phyloP scores from a whole-genome alignment of 2,888 invertebrate species.

The Rhodophaea formosa region DNA sequence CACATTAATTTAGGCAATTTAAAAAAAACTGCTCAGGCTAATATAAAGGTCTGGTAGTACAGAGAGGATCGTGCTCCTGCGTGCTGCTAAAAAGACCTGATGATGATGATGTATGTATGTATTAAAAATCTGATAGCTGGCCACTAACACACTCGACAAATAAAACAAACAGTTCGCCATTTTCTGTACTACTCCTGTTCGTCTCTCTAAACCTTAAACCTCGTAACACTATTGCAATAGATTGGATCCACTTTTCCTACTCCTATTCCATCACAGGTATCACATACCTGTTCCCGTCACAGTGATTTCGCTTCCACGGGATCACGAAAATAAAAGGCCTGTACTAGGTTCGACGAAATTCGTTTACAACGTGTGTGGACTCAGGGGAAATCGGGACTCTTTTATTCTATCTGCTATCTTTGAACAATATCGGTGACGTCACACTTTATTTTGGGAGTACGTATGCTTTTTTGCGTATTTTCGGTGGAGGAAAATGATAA shows the following conservation, averaged over 20 bases:
- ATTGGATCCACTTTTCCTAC: not conserved
- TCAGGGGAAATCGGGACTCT: slow-evolving; percentile 41
- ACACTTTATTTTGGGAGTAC: not conserved
- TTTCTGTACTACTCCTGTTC: no score
- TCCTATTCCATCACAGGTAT: not conserved
- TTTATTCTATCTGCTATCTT: slow-evolving; percentile 40
- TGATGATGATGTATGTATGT: no score
- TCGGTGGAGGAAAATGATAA: not conserved
- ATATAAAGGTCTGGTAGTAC: no score
- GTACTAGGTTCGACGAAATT: slow-evolving; percentile 6
- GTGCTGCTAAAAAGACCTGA: no score
- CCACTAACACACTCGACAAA: no score
- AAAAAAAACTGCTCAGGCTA: no score
- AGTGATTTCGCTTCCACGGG: slow-evolving; percentile 12
- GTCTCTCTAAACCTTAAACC: no score
- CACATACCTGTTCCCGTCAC: slow-evolving; percentile 20
- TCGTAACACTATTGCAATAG: no score
- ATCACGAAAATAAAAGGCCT: slow-evolving; percentile 15
- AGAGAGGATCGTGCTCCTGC: no score
- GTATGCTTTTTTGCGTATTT: not conserved
- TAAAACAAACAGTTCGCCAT: no score
- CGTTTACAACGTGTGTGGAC: slow-evolving; percentile 19
- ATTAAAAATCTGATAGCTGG: no score
- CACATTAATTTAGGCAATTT: no score
- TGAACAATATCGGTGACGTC: slow-evolving; percentile 41